These are phyloP conservation scores for Tridacna crocea DNA, from an alignment of 2,888 invertebrate species.

Conservation along the genomic window DNA sequence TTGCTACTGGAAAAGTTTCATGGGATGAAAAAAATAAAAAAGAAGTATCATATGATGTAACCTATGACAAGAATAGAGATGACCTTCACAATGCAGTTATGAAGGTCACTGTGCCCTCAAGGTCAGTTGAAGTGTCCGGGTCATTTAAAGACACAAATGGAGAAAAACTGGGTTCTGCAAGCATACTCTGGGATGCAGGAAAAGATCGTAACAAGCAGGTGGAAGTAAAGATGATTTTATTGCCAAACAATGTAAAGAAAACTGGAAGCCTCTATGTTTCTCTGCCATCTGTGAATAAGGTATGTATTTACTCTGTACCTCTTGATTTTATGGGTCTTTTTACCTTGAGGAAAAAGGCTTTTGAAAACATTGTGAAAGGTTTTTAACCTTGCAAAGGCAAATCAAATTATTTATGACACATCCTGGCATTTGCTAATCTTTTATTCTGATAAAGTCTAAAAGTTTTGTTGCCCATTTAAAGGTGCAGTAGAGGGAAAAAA, in stretches of 20 bases:
- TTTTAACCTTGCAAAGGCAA: no score
- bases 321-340: no score
- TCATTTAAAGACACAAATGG: conserved; percentile 55
- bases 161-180: conserved; percentile 45
- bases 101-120: conserved; percentile 64
- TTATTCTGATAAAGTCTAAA: no score
- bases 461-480: no score
- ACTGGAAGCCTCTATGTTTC: conserved; percentile 65
- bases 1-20: conserved; percentile 60
- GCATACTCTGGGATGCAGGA: conserved; percentile 76
- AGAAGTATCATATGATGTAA: conserved; percentile 63
- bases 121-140: conserved; percentile 69
- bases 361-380: no score
- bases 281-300: conserved; percentile 69
- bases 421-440: no score
- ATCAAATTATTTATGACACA: no score
- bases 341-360: no score
- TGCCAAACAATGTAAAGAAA: conserved; percentile 61
- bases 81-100: conserved; percentile 24
- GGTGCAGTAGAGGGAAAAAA: no score
- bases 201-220: conserved; percentile 72
- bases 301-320: conserved; percentile 26
- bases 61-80: conserved; percentile 22
- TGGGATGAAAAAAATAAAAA: conserved; percentile 70
- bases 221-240: conserved; percentile 59